Base-by-base conservation (phyloP, 2,797 vertebrate species). In the Parambassis ranga region DNA sequence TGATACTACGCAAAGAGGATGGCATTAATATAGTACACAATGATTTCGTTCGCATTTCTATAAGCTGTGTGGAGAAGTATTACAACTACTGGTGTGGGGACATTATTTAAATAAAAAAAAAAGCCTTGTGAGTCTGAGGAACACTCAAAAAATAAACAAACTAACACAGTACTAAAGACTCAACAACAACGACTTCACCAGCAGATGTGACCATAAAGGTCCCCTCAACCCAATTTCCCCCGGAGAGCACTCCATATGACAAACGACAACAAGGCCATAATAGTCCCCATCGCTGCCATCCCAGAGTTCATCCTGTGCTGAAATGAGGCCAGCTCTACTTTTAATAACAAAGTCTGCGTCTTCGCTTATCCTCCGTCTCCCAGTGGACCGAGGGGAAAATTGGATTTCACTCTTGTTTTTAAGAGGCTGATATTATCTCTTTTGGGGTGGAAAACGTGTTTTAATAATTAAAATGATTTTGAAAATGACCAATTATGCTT, bases 401-500 rank as follows among this genome's bases (percentile, higher is more conserved):
- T 77, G 66, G 62, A 76, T 88, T 84, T 75, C 37, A 39, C 47
- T 78, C 41, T 63, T 80, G 58, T 65, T 83, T 86, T 85, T 66
- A 63, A 77, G 77, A 70, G 51, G 44, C 60, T 62, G 77, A 81
- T 82, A 64, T 77, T 80, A 87, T 85, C 81, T 83, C 20, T 55
- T 71, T 72, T 65, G 51, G 44, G 33, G 37, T 6, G 4, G 27
- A 74, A 87, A 75, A 82, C 37, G 26, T 64, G 55, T 58, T 84
- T 87, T 79, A 89, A 87, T 89, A 71, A 89, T 89, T 86, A 74
- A 84, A 86, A 66, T 3, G 52, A 69, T 72, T 85, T 67, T 22
- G 37, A 78, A 79, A 87, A 81, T 76, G 67, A 86, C 71, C 72
- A 79, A 79, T 85, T 82, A 65, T 22, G 62, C 31, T 76, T 46